Evolutionary conservation across 2,113 vertebrate species (phyloP).

Genomic region (Apteryx owenii): DNA sequence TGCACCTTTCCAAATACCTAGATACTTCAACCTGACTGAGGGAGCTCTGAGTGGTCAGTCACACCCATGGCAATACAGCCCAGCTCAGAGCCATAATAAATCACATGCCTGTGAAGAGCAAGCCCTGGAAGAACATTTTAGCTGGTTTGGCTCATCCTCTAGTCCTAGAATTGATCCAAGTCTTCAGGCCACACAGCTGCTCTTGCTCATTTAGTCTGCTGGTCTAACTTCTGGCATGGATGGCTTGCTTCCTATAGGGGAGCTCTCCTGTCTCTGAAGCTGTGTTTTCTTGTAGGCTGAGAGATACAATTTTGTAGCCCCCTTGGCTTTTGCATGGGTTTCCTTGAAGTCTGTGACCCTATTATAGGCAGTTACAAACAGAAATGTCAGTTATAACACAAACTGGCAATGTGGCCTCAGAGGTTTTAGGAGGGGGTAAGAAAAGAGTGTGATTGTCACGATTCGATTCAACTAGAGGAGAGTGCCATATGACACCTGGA

Average conservation of each 20-base stretch:
- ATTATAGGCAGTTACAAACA: not conserved
- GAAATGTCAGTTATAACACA: not conserved
- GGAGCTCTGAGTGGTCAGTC: not conserved
- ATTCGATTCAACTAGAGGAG: not conserved
- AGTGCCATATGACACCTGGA: not conserved
- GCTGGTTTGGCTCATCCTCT: not conserved
- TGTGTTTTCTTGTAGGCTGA: not conserved
- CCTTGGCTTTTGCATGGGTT: not conserved
- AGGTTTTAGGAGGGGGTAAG: not conserved
- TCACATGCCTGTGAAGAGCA: not conserved
- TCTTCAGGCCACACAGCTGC: not conserved
- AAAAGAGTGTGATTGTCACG: not conserved
- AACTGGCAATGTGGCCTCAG: not conserved
- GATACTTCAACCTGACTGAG: not conserved
- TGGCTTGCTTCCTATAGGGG: not conserved
- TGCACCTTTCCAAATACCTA: not conserved
- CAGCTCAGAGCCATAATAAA: not conserved
- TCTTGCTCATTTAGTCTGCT: not conserved
- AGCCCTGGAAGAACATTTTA: not conserved
- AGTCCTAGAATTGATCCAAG: not conserved
- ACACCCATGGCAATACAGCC: not conserved
- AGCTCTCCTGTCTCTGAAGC: not conserved
- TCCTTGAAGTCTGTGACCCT: not conserved
- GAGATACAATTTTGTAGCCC: not conserved
- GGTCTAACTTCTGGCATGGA: not conserved